Evolutionary conservation across 1,140 invertebrate genomes (phyloP), one percentile per base, ranked within the genome.

Genomic region (Pomacea maculata): DNA sequence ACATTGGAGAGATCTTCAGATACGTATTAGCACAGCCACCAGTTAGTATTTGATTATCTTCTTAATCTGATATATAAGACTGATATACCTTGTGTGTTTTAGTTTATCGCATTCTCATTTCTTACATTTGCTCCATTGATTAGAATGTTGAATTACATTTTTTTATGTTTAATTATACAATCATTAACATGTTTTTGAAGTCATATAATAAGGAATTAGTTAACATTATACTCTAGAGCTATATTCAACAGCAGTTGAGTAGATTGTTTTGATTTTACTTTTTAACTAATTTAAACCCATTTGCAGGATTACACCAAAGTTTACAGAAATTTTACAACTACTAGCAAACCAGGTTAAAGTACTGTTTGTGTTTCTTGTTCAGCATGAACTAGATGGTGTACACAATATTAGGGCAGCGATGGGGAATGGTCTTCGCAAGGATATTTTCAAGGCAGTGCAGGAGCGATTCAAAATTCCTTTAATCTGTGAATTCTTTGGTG

Each of bases 1-100:
- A 99, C 89, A 99, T 99, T 88, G 98, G 98, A 25, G 98, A 99
- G 93, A 97, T 99, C 94, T 99, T 97, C 89, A 94, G 98, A 29
- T 99, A 99, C 92, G 93, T 99, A 45, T 91, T 99, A 75, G 95
- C 97, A 63, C 80, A 84, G 78, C 88, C 87, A 19, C 80, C 84
- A 84, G 88, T 89, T 82, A 17, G 83, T 77, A 1, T 45, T 73
- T 10, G 12, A 34, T 75, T 61, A 15, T 25, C 34, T 45, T 21
- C 75, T 74, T 57, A 45, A 21, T 64, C 54, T 15, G 11, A 0
- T n/a, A 12, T 70, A 25, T 7, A 70, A 70, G 68, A 70, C 57
- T 61, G 57, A 61, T 2, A 61, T 61, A 17, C 57, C 57, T 14
- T 61, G 57, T 61, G 57, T 17, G 15, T 61, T 61, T 61, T 61